Evolutionary conservation across 2,888 invertebrate species (phyloP).

Genomic region (Limnephilus marmoratus): DNA sequence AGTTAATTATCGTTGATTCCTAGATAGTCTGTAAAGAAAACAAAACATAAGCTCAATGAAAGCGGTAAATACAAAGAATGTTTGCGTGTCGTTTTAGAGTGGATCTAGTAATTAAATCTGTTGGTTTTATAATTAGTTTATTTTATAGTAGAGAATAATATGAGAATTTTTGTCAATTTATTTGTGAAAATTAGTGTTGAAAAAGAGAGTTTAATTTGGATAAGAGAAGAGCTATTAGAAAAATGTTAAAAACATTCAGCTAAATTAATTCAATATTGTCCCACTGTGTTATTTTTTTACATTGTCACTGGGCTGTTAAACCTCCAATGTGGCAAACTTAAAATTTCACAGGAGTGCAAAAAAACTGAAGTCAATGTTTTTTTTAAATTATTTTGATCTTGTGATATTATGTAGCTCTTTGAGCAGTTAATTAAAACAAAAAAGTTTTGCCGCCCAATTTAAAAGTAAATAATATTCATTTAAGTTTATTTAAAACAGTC

Average conservation of each 20-base stretch:
- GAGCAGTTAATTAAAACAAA: neutral
- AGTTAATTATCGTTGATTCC: neutral
- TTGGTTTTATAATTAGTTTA: neutral
- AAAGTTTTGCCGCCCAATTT: neutral
- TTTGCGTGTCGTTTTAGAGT: neutral
- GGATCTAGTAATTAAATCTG: neutral
- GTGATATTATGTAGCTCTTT: neutral
- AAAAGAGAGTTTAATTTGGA: neutral
- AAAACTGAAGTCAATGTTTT: neutral
- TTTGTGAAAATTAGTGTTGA: neutral
- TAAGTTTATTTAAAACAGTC: neutral
- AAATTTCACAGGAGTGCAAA: neutral
- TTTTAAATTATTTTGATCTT: neutral
- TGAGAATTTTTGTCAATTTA: neutral
- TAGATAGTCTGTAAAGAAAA: neutral
- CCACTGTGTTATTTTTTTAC: conserved; percentile 32
- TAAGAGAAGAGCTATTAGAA: neutral
- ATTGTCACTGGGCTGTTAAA: neutral
- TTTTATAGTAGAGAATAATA: neutral
- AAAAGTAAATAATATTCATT: neutral
- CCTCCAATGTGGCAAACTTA: neutral
- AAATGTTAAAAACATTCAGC: neutral
- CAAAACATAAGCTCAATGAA: neutral
- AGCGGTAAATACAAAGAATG: neutral
- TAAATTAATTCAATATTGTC: conserved; percentile 31